Conservation (phyloP, 2,888 invertebrate genomes). For the Eupithecia exiguata region DNA sequence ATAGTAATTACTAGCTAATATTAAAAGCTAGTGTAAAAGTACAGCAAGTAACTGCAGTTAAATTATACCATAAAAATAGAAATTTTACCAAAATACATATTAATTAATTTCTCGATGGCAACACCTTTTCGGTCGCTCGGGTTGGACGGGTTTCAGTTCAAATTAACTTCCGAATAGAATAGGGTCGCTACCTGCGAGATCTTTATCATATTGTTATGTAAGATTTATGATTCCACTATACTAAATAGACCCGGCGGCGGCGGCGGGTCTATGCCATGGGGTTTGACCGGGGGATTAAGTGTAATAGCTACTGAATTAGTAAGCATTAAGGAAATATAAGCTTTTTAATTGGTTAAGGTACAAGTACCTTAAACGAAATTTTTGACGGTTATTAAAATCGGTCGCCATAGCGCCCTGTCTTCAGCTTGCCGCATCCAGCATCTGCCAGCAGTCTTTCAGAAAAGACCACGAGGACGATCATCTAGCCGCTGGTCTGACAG, state of each 20-base stretch:
- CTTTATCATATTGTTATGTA: slow-evolving; percentile 27
- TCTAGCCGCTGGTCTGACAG: too few relatives aligned
- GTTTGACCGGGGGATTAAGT: slow-evolving; percentile 2
- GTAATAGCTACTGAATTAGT: slow-evolving; percentile 4
- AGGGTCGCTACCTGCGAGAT: slow-evolving; percentile 24
- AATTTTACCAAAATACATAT: background rate
- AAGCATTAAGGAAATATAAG: background rate
- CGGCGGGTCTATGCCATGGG: background rate
- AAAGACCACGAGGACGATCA: too few relatives aligned
- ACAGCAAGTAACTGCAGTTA: background rate
- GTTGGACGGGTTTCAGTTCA: slow-evolving; percentile 24
- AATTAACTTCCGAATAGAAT: slow-evolving; percentile 32
- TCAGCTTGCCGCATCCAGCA: too few relatives aligned
- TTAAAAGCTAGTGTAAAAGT: too few relatives aligned
- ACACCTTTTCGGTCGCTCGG: slow-evolving; percentile 15
- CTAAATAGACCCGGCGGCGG: slow-evolving; percentile 4
- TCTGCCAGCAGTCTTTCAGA: too few relatives aligned
- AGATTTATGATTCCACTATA: slow-evolving; percentile 18
- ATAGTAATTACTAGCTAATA: too few relatives aligned
- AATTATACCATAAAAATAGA: background rate
- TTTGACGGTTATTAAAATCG: background rate
- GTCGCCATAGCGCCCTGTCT: too few relatives aligned
- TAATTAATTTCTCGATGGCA: slow-evolving; percentile 27
- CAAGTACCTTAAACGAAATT: background rate
- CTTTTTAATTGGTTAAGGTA: background rate